Evolutionary conservation across 2,797 vertebrate species (phyloP).

Genomic region (Amniataba percoides): DNA sequence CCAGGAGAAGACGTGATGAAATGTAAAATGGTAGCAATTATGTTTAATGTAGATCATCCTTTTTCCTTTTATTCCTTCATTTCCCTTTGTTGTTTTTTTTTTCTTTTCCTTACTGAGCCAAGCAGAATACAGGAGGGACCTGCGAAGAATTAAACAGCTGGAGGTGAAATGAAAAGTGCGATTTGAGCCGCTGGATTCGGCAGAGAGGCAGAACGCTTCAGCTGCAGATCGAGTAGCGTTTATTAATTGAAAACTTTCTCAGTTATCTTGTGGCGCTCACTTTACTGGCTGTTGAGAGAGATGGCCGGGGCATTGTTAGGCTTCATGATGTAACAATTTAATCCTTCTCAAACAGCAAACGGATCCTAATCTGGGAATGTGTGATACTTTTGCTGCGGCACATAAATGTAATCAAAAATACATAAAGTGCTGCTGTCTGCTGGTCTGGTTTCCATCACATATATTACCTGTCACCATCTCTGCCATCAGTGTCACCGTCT

Average conservation of each 20-base stretch:
- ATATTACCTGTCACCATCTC: not conserved
- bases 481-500: not conserved
- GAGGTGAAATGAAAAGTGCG: slow-evolving; percentile 47
- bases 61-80: slow-evolving; percentile 47
- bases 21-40: slow-evolving; percentile 67
- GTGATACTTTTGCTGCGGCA: slow-evolving; percentile 7
- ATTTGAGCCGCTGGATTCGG: slow-evolving; percentile 37
- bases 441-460: not conserved
- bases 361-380: not conserved
- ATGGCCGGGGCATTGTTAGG: slow-evolving; percentile 23
- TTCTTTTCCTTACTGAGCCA: slow-evolving; percentile 10
- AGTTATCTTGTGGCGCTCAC: slow-evolving; percentile 44
- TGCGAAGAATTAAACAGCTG: slow-evolving; percentile 58
- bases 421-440: not conserved
- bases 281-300: slow-evolving; percentile 6
- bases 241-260: slow-evolving; percentile 70
- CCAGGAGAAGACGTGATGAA: slow-evolving; percentile 42
- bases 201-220: slow-evolving; percentile 2
- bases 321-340: slow-evolving; percentile 38
- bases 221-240: slow-evolving; percentile 27
- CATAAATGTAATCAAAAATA: slow-evolving; percentile 4
- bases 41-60: slow-evolving; percentile 62
- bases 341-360: too few relatives aligned
- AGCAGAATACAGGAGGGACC: slow-evolving; percentile 32
- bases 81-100: slow-evolving; percentile 39